Evolutionary conservation across 2,888 invertebrate species (phyloP), one percentile per base, ranked within the genome.

Genomic region (Macrophya annulata): DNA sequence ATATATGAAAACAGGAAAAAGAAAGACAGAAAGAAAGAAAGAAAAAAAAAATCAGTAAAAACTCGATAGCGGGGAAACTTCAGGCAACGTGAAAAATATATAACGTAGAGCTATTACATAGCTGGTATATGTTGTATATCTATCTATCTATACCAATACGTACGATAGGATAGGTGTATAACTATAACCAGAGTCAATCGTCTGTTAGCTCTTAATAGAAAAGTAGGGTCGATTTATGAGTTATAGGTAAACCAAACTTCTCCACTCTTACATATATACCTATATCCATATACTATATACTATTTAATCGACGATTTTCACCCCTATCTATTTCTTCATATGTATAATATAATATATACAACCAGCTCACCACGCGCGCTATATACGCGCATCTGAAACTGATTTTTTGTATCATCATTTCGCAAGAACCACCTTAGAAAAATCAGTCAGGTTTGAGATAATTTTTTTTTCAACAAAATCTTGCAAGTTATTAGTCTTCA

Each of bases 191-290:
- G 92, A 93, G 92, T 92, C 92, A 92, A 92, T 92, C 92, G 92
- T 91, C 92, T 91, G 92, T 92, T 68, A 31, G 48, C 92, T 92
- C 92, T 92, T 92, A 92, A 92, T 92, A 93, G 92, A 92, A 93
- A 93, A 93, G 92, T 92, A 92, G 91, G 92, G 92, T 93, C 92
- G 92, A 93, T 74, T 93, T 92, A 92, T 92, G 92, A 92, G 92
- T 93, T 74, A 92, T 92, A 92, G 92, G 92, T 91, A 92, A 92
- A 92, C 92, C 91, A 89, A 89, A 88, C 90, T 88, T 89, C 88
- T 31, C 72, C 8, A 71, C 40, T 71, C 3, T 17, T 71, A 17
- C 71, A 1, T 71, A 71, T 71, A 71, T n/a, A 31, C 5, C 17
- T n/a, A 62, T 62, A 62, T n/a, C n/a, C 17, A 62, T 25, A 9